These are phyloP conservation scores for Chloroceryle aenea DNA, from an alignment of 2,113 vertebrate genomes.

Conservation along the genomic window DNA sequence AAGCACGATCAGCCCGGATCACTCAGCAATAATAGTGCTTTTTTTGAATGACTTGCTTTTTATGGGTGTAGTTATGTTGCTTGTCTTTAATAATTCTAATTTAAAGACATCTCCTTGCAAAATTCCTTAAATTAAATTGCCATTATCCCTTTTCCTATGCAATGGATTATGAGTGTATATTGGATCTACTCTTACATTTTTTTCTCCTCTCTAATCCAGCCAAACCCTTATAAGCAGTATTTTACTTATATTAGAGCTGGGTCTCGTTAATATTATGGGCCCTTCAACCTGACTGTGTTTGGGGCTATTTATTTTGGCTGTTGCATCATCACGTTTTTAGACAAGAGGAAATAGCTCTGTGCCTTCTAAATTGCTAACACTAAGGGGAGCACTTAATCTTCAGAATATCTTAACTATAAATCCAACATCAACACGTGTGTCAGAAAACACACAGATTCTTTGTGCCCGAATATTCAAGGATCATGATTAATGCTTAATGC, in stretches of 20 bases:
- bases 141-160: constrained; percentile 35
- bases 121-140: constrained; percentile 36
- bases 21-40: not conserved
- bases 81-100: constrained; percentile 38
- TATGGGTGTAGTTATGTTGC: not conserved
- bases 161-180: constrained; percentile 33
- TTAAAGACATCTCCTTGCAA: constrained; percentile 27
- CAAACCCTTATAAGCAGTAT: constrained; percentile 41
- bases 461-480: constrained; percentile 28
- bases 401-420: constrained; percentile 60
- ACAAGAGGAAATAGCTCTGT: constrained; percentile 62
- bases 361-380: constrained; percentile 64
- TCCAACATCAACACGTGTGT: constrained; percentile 46
- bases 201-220: constrained; percentile 18
- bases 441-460: constrained; percentile 55
- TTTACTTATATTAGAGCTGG: constrained; percentile 48
- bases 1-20: not conserved
- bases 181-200: constrained; percentile 13
- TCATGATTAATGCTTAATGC: not conserved
- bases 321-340: constrained; percentile 30
- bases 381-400: constrained; percentile 72
- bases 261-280: constrained; percentile 2
- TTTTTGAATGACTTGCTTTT: not conserved
- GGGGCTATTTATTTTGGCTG: constrained; percentile 72
- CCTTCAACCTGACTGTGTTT: constrained; percentile 48